A percentile compares a stretch with the other conserved stretches of the same genome.
phyloP scores from a whole-genome alignment of 1,140 invertebrate species.

The Helicoverpa armigera region DNA sequence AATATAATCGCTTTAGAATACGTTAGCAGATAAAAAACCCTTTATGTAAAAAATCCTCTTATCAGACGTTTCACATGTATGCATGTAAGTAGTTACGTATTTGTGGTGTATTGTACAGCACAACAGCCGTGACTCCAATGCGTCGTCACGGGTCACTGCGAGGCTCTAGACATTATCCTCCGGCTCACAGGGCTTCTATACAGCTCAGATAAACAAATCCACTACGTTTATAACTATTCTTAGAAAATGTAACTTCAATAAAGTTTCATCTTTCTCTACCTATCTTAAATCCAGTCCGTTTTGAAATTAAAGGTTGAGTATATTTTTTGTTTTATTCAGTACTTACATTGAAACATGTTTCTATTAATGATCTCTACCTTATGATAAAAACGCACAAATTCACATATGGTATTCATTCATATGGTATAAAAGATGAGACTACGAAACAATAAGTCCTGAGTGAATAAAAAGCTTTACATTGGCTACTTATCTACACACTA shows the following conservation, averaged over 20 bases:
- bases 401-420: too few species aligned
- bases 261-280: too few species aligned
- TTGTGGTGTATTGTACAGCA: conserved; percentile 23
- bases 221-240: not conserved
- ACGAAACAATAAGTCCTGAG: not conserved
- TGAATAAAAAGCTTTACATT: conserved; percentile 1
- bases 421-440: too few species aligned
- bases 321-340: too few species aligned
- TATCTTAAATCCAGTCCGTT: too few species aligned
- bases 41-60: conserved; percentile 20
- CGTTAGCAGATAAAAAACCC: conserved; percentile 6
- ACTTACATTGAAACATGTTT: too few species aligned
- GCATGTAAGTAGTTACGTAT: conserved; percentile 25
- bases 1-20: conserved; percentile 32
- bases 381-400: too few species aligned
- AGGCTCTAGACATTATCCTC: conserved; percentile 46
- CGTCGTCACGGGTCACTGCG: conserved; percentile 65
- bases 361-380: too few species aligned
- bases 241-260: not conserved
- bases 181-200: conserved; percentile 26
- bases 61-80: not conserved
- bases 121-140: conserved; percentile 60
- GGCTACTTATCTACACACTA: not conserved
- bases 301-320: too few species aligned
- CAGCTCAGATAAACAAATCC: conserved; percentile 8